Evolutionary conservation across 2,888 invertebrate genomes (phyloP).

Genomic region (Leucania comma): DNA sequence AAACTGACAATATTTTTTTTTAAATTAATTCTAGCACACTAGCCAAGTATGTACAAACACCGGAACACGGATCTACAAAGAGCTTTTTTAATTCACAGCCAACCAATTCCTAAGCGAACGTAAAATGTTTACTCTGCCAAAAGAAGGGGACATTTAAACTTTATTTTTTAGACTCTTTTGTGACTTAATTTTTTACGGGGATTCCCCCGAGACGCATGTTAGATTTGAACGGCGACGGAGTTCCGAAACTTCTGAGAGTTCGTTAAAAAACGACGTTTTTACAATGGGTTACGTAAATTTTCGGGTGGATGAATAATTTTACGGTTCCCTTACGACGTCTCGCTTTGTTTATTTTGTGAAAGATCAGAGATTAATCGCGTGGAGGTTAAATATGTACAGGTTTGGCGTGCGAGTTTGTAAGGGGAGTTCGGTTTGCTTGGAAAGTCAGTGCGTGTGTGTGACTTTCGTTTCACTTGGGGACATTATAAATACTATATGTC

Average conservation of each 20-base stretch:
- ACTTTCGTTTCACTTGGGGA: slow-evolving; percentile 15
- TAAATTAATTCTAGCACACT: slow-evolving; percentile 30
- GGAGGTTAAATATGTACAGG: slow-evolving; percentile 41
- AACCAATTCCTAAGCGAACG: slow-evolving; percentile 80
- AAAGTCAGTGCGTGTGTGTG: slow-evolving; percentile 33
- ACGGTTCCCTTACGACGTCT: slow-evolving; percentile 74
- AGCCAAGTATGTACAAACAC: slow-evolving; percentile 66
- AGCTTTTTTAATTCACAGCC: slow-evolving; percentile 78
- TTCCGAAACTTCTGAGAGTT: slow-evolving; percentile 85
- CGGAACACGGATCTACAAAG: slow-evolving; percentile 67
- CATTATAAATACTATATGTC: background rate
- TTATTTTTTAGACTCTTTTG: slow-evolving; percentile 84
- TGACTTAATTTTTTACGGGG: slow-evolving; percentile 88
- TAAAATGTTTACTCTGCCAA: slow-evolving; percentile 87
- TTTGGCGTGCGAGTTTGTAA: slow-evolving; percentile 22
- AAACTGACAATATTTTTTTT: no score
- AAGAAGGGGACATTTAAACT: slow-evolving; percentile 84
- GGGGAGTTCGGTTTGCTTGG: slow-evolving; percentile 22
- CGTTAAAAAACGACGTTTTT: slow-evolving; percentile 87
- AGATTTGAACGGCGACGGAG: slow-evolving; percentile 85
- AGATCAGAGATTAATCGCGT: slow-evolving; percentile 66
- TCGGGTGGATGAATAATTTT: slow-evolving; percentile 84
- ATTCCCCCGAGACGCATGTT: slow-evolving; percentile 85
- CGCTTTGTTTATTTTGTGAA: slow-evolving; percentile 69
- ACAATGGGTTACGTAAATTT: slow-evolving; percentile 88